Evolutionary conservation across 2,797 vertebrate species (phyloP).

Genomic region (Kryptopterus vitreolus): DNA sequence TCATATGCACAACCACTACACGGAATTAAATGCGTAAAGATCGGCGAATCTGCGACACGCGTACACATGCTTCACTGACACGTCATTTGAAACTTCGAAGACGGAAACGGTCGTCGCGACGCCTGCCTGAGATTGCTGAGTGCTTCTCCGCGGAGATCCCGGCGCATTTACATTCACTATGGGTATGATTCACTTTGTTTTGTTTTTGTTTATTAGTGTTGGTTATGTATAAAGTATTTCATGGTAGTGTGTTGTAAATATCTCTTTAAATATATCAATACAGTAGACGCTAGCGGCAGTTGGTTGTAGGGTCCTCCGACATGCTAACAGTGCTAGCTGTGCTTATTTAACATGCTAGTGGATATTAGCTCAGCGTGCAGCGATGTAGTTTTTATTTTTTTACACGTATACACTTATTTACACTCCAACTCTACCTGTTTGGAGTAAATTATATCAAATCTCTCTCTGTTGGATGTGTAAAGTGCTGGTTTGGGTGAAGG

Average conservation of each 20-base stretch:
- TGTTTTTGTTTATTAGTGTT: background rate
- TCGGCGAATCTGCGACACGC: background rate
- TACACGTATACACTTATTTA: no score
- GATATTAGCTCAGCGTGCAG: background rate
- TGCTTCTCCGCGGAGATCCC: background rate
- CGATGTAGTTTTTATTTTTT: no score
- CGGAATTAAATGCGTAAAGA: background rate
- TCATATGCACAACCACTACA: background rate
- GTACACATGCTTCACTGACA: constrained; percentile 32
- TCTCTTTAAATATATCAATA: no score
- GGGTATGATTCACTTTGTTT: constrained; percentile 26
- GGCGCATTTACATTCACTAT: constrained; percentile 10
- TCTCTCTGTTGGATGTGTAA: background rate
- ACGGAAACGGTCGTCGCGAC: constrained; percentile 42
- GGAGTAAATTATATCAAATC: background rate
- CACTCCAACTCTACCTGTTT: background rate
- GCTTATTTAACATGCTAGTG: no score
- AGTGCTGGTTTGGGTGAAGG: background rate
- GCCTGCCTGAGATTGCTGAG: background rate
- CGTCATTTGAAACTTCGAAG: constrained; percentile 47
- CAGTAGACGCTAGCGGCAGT: background rate
- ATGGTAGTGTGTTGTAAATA: background rate
- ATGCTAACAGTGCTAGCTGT: background rate
- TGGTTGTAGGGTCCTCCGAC: background rate
- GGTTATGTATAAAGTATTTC: background rate